Conservation (phyloP, 1,140 invertebrate genomes). For the Brachionus sp. region DNA sequence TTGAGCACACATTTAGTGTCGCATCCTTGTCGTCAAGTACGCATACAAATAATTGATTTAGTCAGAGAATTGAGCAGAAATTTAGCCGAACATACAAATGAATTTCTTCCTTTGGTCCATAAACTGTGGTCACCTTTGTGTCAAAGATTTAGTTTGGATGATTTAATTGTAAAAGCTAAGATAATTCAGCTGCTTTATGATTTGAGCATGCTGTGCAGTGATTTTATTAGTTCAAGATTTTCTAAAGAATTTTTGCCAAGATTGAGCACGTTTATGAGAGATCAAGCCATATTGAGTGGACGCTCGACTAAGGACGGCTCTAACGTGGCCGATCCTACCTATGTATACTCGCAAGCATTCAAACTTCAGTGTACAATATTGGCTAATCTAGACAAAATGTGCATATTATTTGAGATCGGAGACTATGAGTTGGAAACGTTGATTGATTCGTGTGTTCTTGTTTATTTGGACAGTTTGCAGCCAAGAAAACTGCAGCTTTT, state of each 20-base stretch:
- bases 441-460: slow-evolving; percentile 9
- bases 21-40: slow-evolving; percentile 19
- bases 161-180: slow-evolving; percentile 20
- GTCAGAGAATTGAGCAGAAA: slow-evolving; percentile 5
- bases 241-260: slow-evolving; percentile 14
- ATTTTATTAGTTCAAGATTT: slow-evolving; percentile 38
- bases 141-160: slow-evolving; percentile 14
- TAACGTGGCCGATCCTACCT: slow-evolving; percentile 7
- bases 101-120: slow-evolving; percentile 34
- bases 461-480: slow-evolving; percentile 16
- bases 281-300: background rate
- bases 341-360: slow-evolving; percentile 40
- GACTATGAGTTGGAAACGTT: slow-evolving; percentile 17
- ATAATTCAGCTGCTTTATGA: slow-evolving; percentile 1
- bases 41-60: slow-evolving; percentile 33
- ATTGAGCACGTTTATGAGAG: slow-evolving; percentile 24
- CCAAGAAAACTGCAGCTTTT: background rate
- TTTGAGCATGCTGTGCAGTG: slow-evolving; percentile 24
- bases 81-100: slow-evolving; percentile 28
- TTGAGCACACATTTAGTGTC: slow-evolving; percentile 14
- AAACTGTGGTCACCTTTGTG: slow-evolving; percentile 34
- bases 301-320: background rate
- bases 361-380: slow-evolving; percentile 26
- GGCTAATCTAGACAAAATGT: slow-evolving; percentile 42
- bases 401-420: slow-evolving; percentile 34